Percentiles rank a stretch among this genome's conserved stretches.
phyloP scores from a whole-genome alignment of 2,888 invertebrate species.

The Gymnoscelis rufifasciata region DNA sequence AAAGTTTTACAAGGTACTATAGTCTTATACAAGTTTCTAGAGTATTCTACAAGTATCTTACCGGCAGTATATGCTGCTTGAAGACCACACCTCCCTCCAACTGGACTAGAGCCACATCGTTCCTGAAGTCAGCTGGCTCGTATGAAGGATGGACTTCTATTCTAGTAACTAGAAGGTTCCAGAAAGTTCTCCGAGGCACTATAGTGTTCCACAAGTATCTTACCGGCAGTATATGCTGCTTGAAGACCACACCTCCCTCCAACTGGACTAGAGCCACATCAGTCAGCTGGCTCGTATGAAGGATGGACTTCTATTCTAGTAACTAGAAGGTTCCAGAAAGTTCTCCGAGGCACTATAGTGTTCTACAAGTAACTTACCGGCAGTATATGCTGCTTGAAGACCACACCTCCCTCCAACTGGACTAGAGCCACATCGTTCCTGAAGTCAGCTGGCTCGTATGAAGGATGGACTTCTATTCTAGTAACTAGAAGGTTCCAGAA shows the following conservation, averaged over 20 bases:
- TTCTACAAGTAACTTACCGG: slow-evolving; percentile 42
- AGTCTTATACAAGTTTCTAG: too few species aligned
- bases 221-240: slow-evolving; percentile 24
- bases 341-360: too few species aligned
- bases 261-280: background rate
- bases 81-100: background rate
- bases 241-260: background rate
- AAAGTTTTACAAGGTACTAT: too few species aligned
- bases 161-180: background rate
- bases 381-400: background rate
- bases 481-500: background rate
- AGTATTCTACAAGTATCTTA: too few species aligned
- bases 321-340: background rate
- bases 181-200: background rate
- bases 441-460: background rate
- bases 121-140: slow-evolving; percentile 74
- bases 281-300: background rate
- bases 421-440: background rate
- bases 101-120: slow-evolving; percentile 51
- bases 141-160: background rate
- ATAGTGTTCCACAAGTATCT: too few species aligned
- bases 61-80: background rate
- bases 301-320: background rate
- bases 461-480: background rate
- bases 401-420: background rate